Base-by-base conservation (phyloP, 2,113 vertebrate genomes). In the Gallinago media region DNA sequence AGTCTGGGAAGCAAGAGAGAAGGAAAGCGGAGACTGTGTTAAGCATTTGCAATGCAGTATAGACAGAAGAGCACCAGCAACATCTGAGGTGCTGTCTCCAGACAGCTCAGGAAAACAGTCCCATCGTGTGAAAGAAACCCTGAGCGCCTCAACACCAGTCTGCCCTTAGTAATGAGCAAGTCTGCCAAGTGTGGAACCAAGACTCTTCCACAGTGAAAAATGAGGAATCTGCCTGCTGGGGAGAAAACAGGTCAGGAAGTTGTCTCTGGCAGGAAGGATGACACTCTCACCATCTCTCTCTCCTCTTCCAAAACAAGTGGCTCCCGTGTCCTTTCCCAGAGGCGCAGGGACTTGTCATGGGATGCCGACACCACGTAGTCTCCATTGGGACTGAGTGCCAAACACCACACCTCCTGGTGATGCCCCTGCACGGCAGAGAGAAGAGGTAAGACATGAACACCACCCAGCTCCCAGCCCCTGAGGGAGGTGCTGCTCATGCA, bases 301-400 rank as follows among this genome's bases (percentile, higher is more conserved):
- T 99, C 99, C 95, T 99, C 99, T 91, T 99, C 99, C 91, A 99
- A 97, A 91, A 99, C 98, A 72, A 99, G 99, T 6, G 99, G 99
- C 81, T 99, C 99, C 82, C 98, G 98, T 0, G 99, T 99, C 92
- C 99, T 98, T 94, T 99, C 99, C 99, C 99, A 99, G 52, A 99
- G 99, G 14, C 99, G 98, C 88, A 99, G 97, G 6, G 99, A 99
- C 93, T 99, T 99, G 97, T 99, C 99, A 61, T 99, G 99, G 50
- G 99, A 99, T 0, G 99, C 98, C 0, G 99, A 99, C 62, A 99
- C 99, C 3, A 99, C 34, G 0, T 99, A 98, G 98, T 99, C 99
- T 12, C 99, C 99, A 26, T n/a, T 99, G 34, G 99, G 99, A 95
- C 99, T 99, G 88, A 99, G 92, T 8, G 99, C 97, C 97, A 99